A percentile compares a stretch with the other conserved stretches of the same genome.
Conservation (phyloP, 2,113 vertebrate species). For the Struthio camelus region DNA sequence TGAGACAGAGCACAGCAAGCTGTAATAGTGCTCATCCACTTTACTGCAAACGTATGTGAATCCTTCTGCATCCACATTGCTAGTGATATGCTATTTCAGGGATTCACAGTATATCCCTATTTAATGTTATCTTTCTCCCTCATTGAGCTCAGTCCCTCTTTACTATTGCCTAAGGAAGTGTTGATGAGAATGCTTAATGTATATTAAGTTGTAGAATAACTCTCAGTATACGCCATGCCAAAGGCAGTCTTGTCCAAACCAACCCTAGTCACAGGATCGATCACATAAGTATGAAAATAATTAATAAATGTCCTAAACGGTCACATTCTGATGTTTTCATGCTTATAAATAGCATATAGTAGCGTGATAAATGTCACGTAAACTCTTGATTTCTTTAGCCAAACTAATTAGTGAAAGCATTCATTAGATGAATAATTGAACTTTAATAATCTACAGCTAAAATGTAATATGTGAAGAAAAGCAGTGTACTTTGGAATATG, state of each 20-base stretch:
- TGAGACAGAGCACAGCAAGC: accelerated
- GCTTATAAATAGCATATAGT: background rate
- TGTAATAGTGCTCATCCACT: background rate
- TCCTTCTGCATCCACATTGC: background rate
- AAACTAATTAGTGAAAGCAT: background rate
- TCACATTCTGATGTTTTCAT: background rate
- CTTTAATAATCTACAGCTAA: background rate
- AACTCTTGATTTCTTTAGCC: background rate
- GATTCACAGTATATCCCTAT: background rate
- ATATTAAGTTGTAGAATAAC: background rate
- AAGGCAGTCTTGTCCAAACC: background rate
- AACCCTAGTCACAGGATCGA: background rate
- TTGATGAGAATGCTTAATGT: background rate
- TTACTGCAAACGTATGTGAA: background rate
- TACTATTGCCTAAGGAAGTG: background rate
- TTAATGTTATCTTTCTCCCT: background rate
- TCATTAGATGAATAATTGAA: background rate
- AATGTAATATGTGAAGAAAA: background rate
- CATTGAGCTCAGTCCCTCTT: background rate
- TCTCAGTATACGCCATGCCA: background rate
- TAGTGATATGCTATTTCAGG: background rate
- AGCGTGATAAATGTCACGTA: background rate
- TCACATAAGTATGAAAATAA: background rate
- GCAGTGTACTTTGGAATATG: background rate
- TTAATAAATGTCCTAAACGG: background rate